Evolutionary conservation across 1,140 invertebrate species (phyloP).

Genomic region (Stegodyphus dumicola): DNA sequence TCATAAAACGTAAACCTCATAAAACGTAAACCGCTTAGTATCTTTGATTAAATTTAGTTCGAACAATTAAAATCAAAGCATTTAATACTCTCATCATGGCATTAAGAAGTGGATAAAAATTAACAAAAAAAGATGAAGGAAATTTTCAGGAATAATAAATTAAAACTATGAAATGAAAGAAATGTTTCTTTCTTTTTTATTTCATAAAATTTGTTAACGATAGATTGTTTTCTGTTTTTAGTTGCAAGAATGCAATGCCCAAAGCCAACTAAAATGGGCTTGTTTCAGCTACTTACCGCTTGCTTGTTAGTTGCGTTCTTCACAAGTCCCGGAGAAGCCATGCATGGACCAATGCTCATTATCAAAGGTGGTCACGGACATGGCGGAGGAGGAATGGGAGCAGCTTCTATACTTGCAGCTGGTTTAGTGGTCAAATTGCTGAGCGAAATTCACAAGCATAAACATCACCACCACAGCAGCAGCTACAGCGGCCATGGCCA

Average conservation of each 20-base stretch:
- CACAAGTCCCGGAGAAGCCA: conserved; percentile 9
- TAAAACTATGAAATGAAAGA: no score
- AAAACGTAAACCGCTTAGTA: no score
- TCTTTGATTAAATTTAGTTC: no score
- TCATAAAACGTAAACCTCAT: no score
- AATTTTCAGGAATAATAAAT: no score
- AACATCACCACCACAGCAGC: not conserved
- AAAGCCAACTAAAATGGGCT: not conserved
- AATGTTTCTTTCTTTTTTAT: no score
- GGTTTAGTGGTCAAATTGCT: not conserved
- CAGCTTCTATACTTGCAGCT: not conserved
- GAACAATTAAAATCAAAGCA: no score
- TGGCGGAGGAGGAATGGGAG: not conserved
- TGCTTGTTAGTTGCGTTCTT: not conserved
- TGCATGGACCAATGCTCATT: conserved; percentile 11
- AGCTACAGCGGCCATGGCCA: not conserved
- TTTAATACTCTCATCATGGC: no score
- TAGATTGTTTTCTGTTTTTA: no score
- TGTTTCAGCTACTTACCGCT: not conserved
- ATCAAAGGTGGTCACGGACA: conserved; percentile 17
- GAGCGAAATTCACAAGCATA: not conserved
- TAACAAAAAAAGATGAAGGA: no score
- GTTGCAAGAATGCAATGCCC: not conserved
- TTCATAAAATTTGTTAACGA: no score
- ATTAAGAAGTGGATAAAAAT: no score